These are phyloP conservation scores for Chlorospingus semifuscus DNA, from an alignment of 2,797 vertebrate species.

Conservation along the genomic window DNA sequence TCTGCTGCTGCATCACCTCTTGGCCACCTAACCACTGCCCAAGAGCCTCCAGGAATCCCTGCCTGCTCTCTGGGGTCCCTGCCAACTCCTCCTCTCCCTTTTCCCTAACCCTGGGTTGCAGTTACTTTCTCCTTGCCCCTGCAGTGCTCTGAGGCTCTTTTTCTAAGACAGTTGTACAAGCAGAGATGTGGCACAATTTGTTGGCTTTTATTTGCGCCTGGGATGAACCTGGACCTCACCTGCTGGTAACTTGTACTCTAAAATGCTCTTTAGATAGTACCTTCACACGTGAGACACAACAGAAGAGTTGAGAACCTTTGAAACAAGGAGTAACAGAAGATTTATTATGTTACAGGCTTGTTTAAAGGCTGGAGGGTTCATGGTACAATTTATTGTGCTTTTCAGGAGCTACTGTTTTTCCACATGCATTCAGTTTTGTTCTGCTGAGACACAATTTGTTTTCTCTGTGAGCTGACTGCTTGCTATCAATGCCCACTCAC, in stretches of 20 bases:
- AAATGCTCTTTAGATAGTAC: background rate
- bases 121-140: background rate
- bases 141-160: background rate
- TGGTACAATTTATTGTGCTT: constrained; percentile 3
- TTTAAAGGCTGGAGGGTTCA: constrained; percentile 24
- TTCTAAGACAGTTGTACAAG: background rate
- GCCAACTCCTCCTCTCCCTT: background rate
- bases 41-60: background rate
- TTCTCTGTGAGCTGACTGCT: background rate
- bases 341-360: background rate
- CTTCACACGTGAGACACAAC: background rate
- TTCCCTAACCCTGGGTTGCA: background rate
- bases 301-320: background rate
- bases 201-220: background rate
- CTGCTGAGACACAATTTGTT: background rate
- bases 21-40: background rate
- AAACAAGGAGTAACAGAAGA: background rate
- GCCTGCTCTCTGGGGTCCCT: background rate
- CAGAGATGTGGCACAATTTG: background rate
- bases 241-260: background rate
- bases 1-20: background rate
- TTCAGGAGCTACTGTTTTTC: background rate
- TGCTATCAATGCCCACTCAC: background rate
- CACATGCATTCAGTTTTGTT: background rate
- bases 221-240: background rate